Evolutionary conservation across 2,888 invertebrate species (phyloP).

Genomic region (Drosophila kambysellisi): DNA sequence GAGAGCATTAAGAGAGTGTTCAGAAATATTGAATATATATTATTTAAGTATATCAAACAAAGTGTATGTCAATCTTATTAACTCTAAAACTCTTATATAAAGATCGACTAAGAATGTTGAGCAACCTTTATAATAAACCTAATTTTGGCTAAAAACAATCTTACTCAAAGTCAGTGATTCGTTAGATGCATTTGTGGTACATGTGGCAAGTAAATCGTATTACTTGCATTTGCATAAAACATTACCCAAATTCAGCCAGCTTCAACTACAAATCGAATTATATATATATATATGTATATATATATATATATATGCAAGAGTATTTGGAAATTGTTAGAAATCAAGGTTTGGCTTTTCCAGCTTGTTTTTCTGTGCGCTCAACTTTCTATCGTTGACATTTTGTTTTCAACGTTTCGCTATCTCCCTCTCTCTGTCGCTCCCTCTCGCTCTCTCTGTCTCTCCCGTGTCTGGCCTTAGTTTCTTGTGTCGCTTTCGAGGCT

Average conservation of each 20-base stretch:
- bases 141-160: not conserved
- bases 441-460: conserved; percentile 24
- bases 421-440: conserved; percentile 19
- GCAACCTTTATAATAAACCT: not conserved
- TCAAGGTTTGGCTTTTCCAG: not conserved
- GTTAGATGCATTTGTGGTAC: not conserved
- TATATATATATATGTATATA: too few species aligned
- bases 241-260: not conserved
- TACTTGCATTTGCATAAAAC: conserved; percentile 2
- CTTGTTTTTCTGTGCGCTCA: conserved; percentile 26
- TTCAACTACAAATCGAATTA: not conserved
- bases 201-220: not conserved
- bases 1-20: too few species aligned
- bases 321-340: conserved; percentile 2
- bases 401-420: conserved; percentile 56
- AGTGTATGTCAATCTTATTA: too few species aligned
- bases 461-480: conserved; percentile 14
- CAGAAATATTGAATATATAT: too few species aligned
- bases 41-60: too few species aligned
- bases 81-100: not conserved
- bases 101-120: not conserved
- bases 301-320: not conserved
- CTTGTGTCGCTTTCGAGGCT: conserved; percentile 13
- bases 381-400: conserved; percentile 72
- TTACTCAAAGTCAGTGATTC: not conserved